phyloP scores from a whole-genome alignment of 2,888 invertebrate genomes.

The Artemia sinica region DNA sequence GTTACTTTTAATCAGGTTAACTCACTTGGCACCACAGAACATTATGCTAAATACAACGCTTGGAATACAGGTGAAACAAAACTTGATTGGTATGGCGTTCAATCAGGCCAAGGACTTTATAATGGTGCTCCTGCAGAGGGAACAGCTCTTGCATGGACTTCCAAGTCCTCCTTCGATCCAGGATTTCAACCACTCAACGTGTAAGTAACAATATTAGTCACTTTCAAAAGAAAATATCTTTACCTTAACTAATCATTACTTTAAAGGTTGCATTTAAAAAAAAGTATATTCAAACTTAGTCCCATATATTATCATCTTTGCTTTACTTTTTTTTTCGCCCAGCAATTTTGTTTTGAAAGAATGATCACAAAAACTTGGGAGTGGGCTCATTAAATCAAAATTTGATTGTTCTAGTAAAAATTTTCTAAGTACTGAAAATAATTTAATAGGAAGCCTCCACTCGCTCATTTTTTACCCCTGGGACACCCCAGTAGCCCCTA shows the following conservation, averaged over 20 bases:
- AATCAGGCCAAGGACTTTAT: constrained; percentile 25
- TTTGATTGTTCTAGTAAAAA: too few relatives aligned
- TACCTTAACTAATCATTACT: not conserved
- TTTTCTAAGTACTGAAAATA: too few relatives aligned
- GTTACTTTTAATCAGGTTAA: constrained; percentile 18
- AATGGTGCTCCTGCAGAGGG: constrained; percentile 23
- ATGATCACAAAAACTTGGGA: too few relatives aligned
- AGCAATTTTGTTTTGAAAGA: too few relatives aligned
- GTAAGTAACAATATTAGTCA: constrained; percentile 15
- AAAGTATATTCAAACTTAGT: too few relatives aligned
- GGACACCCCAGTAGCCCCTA: too few relatives aligned
- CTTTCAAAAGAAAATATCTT: not conserved
- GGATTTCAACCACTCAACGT: constrained; percentile 30
- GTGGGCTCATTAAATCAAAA: too few relatives aligned
- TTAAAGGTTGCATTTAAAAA: too few relatives aligned
- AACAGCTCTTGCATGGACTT: constrained; percentile 25
- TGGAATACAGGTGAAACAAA: constrained; percentile 26
- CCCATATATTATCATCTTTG: too few relatives aligned
- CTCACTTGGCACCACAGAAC: constrained; percentile 21
- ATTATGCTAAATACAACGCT: constrained; percentile 25
- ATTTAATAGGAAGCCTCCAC: too few relatives aligned
- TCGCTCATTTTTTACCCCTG: too few relatives aligned
- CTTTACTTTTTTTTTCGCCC: too few relatives aligned
- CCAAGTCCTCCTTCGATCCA: constrained; percentile 19
- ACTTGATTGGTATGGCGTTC: constrained; percentile 26